These are phyloP conservation scores for Pogonomyrmex californicus DNA, from an alignment of 1,140 invertebrate species.

Conservation along the genomic window DNA sequence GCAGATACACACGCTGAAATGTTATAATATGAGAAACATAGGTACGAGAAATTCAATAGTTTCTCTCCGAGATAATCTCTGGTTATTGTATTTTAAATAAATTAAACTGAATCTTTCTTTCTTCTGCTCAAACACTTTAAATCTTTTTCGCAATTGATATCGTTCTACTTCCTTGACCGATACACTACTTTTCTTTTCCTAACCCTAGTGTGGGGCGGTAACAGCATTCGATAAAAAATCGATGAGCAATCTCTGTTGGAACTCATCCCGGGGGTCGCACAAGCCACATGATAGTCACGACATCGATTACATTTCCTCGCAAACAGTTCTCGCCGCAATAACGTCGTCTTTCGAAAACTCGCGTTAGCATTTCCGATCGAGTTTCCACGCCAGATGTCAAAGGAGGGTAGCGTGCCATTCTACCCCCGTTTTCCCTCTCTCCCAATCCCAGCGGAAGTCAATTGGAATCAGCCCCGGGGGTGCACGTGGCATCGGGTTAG, in stretches of 20 bases:
- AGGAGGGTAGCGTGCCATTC: slow-evolving; percentile 28
- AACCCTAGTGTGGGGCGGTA: not conserved
- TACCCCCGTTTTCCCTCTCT: slow-evolving; percentile 1
- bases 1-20: not conserved
- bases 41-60: not conserved
- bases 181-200: slow-evolving; percentile 22
- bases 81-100: not conserved
- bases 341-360: slow-evolving; percentile 64
- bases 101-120: not conserved
- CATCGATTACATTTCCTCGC: slow-evolving; percentile 62
- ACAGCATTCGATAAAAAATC: slow-evolving; percentile 2
- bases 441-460: slow-evolving; percentile 51
- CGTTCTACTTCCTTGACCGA: too few relatives aligned
- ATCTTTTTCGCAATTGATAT: not conserved
- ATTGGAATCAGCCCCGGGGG: slow-evolving; percentile 55
- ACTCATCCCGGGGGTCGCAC: slow-evolving; percentile 40
- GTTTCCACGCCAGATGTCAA: slow-evolving; percentile 62
- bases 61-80: not conserved
- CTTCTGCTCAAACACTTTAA: not conserved
- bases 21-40: not conserved
- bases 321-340: slow-evolving; percentile 62
- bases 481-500: slow-evolving; percentile 45
- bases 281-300: slow-evolving; percentile 51
- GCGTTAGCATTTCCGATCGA: slow-evolving; percentile 64
- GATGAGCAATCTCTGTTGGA: slow-evolving; percentile 43